phyloP scores from a whole-genome alignment of 1,140 invertebrate genomes.

The Chironomus striatipennis region DNA sequence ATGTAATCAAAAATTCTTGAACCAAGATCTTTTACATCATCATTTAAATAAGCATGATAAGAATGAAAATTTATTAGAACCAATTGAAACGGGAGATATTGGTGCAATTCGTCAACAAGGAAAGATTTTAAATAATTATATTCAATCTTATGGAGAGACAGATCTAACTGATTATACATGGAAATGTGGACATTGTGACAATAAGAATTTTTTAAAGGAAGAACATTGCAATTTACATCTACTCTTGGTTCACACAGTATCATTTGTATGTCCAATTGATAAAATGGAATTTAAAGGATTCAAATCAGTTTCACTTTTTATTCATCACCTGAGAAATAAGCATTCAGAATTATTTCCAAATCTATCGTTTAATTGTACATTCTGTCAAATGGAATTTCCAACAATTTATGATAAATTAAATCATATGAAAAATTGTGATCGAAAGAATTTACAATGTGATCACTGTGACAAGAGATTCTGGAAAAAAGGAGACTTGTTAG shows the following conservation, averaged over 20 bases:
- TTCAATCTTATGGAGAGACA: neutral
- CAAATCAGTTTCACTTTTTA: neutral
- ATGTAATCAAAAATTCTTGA: neutral
- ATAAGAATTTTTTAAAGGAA: neutral
- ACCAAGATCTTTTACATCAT: neutral
- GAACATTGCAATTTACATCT: neutral
- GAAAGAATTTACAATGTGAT: neutral
- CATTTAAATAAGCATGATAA: neutral
- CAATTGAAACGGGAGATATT: neutral
- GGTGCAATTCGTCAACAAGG: neutral
- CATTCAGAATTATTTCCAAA: neutral
- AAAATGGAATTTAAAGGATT: neutral
- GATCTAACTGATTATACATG: neutral
- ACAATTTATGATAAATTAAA: neutral
- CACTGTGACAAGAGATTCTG: neutral
- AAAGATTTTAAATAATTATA: neutral
- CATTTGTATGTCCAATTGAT: neutral
- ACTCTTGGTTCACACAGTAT: neutral
- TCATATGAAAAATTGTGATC: neutral
- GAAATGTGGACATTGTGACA: neutral
- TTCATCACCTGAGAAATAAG: neutral
- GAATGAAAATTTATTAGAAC: neutral
- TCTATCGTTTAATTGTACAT: neutral
- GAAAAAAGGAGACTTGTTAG: neutral
- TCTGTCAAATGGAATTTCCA: neutral